Percentiles rank a stretch among this genome's conserved stretches.
These are phyloP conservation scores for Nemoura dubitans DNA, from an alignment of 2,888 invertebrate species.

Conservation along the genomic window DNA sequence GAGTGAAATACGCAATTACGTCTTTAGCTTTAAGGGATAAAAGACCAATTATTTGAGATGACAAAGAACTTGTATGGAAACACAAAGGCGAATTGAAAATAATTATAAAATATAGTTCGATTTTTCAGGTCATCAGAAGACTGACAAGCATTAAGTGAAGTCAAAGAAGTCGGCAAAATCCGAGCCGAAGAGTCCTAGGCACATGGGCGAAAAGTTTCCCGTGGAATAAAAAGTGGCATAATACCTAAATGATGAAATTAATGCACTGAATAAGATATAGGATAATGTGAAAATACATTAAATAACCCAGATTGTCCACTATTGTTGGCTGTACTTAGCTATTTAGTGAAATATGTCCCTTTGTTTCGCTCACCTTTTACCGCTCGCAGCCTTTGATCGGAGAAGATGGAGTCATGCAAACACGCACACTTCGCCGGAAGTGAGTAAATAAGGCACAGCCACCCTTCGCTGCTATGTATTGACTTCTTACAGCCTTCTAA, in stretches of 20 bases:
- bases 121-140: no score
- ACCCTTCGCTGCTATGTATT: neutral
- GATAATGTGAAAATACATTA: neutral
- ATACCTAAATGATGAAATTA: neutral
- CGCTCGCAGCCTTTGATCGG: constrained; percentile 48
- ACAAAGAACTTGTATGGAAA: no score
- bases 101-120: no score
- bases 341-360: constrained; percentile 25
- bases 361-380: constrained; percentile 50
- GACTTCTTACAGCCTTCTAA: neutral
- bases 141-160: neutral
- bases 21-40: neutral
- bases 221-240: neutral
- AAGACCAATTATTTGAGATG: no score
- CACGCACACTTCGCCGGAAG: constrained; percentile 12
- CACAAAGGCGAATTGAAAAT: no score
- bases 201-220: neutral
- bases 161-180: neutral
- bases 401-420: constrained; percentile 46
- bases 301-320: neutral
- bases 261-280: neutral
- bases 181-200: neutral
- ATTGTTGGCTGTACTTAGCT: neutral
- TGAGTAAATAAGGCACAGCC: neutral
- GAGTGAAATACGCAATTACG: neutral